phyloP scores from a whole-genome alignment of 2,888 invertebrate species.

The Itoplectis maculator region DNA sequence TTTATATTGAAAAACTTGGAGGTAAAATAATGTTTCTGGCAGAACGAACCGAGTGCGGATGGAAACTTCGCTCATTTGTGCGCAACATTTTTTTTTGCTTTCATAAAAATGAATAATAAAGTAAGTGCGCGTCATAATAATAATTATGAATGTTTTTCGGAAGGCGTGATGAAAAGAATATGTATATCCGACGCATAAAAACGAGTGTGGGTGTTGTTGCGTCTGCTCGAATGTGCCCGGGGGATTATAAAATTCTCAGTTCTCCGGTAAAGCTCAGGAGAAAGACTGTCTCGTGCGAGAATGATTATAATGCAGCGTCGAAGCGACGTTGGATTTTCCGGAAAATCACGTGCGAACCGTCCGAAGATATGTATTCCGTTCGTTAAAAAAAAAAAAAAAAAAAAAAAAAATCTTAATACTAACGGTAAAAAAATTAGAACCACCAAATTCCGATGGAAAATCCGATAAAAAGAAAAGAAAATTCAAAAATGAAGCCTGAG shows the following conservation, averaged over 20 bases:
- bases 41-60: no score
- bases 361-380: neutral
- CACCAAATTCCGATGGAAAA: neutral
- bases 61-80: no score
- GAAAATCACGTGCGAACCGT: constrained; percentile 3
- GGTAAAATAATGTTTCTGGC: no score
- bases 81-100: no score
- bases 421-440: no score
- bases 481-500: neutral
- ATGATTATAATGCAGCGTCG: constrained; percentile 12
- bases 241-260: constrained; percentile 5
- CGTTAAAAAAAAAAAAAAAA: no score
- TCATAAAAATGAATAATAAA: no score
- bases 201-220: neutral
- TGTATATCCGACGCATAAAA: neutral
- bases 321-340: constrained; percentile 4
- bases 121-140: no score
- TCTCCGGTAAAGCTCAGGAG: neutral
- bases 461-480: neutral
- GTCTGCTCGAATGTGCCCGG: neutral
- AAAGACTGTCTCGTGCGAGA: neutral
- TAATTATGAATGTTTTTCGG: neutral
- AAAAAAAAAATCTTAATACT: no score
- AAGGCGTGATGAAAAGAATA: neutral
- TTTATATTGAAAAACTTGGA: no score